Evolutionary conservation across 2,113 vertebrate species (phyloP), one percentile per base, ranked within the genome.

Genomic region (Dromiciops gliroides): DNA sequence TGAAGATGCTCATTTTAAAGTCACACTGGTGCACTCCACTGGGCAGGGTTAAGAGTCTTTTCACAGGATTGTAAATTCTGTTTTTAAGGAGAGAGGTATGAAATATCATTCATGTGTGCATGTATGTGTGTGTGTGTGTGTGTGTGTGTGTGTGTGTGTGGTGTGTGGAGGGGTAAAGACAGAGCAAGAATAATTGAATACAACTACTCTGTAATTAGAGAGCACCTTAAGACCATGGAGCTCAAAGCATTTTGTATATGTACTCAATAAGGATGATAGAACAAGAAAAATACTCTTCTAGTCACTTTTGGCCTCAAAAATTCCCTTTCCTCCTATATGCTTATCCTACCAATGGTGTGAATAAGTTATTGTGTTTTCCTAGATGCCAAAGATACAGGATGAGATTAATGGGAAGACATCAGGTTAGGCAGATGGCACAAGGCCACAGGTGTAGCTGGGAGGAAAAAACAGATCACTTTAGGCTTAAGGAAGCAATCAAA

Each of bases 371-470:
- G 89, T 0, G 8, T 48, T 47, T 83, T 96, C 90, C 83, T 88
- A 48, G 48, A 23, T 94, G 37, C 93, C 51, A 0, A 48, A 89
- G 89, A 3, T 22, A 89, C 44, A 89, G 88, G 88, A 19, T 0
- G 47, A 94, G 90, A 16, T 6, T 67, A 96, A 92, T 44, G 90
- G 92, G 92, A 90, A 91, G 51, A 22, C 23, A 89, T 8, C 90
- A 97, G 97, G 90, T 91, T 22, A 31, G 89, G 96, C 93, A 96
- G 97, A 96, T 95, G 89, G 93, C 96, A 53, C 89, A 97, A 95
- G 94, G 67, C 28, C 2, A 26, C 31, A 75, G 95, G 89, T 95
- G 93, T 93, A 93, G 67, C 0, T 1, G 19, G 67, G 25, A 44
- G 91, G 67, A 83, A 97, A 95, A 83, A 89, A 75, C 16, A 83